Base-by-base conservation (phyloP, 1,140 invertebrate genomes). In the Caenorhabditis latens region DNA sequence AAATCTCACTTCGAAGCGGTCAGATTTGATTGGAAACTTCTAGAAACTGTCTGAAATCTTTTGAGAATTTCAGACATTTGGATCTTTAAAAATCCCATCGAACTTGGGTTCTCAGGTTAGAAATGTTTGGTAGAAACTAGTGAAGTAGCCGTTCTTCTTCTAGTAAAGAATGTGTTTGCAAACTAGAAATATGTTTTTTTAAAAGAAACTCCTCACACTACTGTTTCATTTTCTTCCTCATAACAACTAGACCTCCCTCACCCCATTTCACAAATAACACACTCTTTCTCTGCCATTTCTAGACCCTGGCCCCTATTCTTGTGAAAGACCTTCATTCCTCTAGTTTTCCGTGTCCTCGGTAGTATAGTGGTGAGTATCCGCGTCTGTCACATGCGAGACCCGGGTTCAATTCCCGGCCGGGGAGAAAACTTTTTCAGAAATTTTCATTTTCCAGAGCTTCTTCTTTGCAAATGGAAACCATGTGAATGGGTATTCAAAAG, bases 361-460 rank as follows among this genome's bases (percentile, higher is more conserved):
- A 90, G 89, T 90, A 90, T 90, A 90, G 89, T 90, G 89, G 89
- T 90, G 79, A 90, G 89, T 90, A 90, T 90, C 89, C 89, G 87
- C 89, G 89, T 83, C 89, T 90, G 89, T 90, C 89, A 90, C 89
- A 84, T 89, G 89, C 82, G 89, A 90, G 89, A 90, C 89, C 89
- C 89, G 89, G 89, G 89, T 90, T 90, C 90, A 89, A 90, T 90
- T 90, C 89, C 89, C 89, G 88, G 89, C 89, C 89, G 89, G 88
- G 89, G 89, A 90, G 89, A 87, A 87, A 7, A 53, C 84, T 87
- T 87, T 87, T 53, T 24, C 40, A 16, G 50, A 50, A 46, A 24
- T 53, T 50, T 2, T 13, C 0, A 40, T 11, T 16, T 50, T 79
- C 24, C 63, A 88, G 67, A 55, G 63, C 19, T 88, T 88, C 67